phyloP scores from a whole-genome alignment of 2,888 invertebrate species.

The Parnassius apollo region DNA sequence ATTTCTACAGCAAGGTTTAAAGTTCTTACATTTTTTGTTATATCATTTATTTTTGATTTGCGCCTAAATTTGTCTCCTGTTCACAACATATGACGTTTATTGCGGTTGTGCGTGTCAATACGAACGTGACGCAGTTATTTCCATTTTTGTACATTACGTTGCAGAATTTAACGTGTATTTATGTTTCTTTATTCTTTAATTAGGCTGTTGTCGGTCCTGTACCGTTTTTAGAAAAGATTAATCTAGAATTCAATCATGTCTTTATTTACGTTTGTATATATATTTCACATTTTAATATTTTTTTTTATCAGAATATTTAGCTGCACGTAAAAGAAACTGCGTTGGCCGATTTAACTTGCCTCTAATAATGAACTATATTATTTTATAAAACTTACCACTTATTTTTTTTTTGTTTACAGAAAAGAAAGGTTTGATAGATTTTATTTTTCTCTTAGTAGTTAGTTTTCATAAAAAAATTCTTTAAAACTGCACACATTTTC shows the following conservation, averaged over 20 bases:
- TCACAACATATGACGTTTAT: slow-evolving; percentile 31
- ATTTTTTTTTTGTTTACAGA: slow-evolving; percentile 63
- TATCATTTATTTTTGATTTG: slow-evolving; percentile 30
- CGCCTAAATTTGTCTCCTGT: slow-evolving; percentile 24
- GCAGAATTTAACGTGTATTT: slow-evolving; percentile 35
- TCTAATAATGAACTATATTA: not conserved
- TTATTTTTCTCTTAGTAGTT: slow-evolving; percentile 33
- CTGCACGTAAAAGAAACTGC: no score
- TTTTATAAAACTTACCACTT: slow-evolving; percentile 26
- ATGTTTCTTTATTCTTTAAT: slow-evolving; percentile 10
- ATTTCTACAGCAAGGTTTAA: not conserved
- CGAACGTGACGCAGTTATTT: slow-evolving; percentile 45
- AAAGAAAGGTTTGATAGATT: slow-evolving; percentile 66
- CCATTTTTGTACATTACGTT: slow-evolving; percentile 42
- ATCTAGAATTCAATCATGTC: no score
- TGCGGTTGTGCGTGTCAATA: slow-evolving; percentile 36
- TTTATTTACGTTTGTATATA: no score
- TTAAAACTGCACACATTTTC: no score
- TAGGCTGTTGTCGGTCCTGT: not conserved
- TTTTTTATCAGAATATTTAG: no score
- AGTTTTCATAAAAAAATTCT: slow-evolving; percentile 9
- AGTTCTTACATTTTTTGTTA: slow-evolving; percentile 22
- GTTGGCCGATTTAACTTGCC: no score
- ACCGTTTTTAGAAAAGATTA: no score
- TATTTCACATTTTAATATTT: no score